These are phyloP conservation scores for Andricus quercusramuli DNA, from an alignment of 2,888 invertebrate genomes.

Conservation along the genomic window DNA sequence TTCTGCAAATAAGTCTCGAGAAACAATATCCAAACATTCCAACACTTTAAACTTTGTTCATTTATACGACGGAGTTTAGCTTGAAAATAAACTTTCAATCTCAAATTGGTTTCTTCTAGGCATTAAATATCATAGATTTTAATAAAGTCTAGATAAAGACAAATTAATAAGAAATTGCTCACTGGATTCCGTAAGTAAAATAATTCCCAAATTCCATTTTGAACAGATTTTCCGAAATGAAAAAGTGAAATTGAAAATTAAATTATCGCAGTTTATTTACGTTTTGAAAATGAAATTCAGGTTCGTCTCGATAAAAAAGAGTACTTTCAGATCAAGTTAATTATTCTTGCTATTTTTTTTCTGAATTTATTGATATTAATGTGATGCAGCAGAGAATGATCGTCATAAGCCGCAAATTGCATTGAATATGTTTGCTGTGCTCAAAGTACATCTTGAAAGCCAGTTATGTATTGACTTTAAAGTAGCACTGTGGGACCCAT, in stretches of 20 bases:
- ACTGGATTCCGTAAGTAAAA: neutral
- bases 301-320: too few species aligned
- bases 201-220: neutral
- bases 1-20: neutral
- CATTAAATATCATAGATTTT: too few species aligned
- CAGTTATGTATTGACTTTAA: neutral
- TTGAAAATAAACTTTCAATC: neutral
- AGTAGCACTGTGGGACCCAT: neutral
- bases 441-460: neutral
- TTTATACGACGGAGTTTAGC: neutral
- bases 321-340: too few species aligned
- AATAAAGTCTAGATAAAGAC: neutral
- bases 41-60: neutral
- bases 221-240: too few species aligned
- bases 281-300: too few species aligned
- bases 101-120: neutral
- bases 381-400: neutral
- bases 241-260: neutral
- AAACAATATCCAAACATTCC: neutral
- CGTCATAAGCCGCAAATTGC: neutral
- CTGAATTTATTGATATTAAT: neutral
- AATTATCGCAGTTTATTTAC: neutral
- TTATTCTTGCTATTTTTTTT: neutral
- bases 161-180: constrained; percentile 1
- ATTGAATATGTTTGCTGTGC: neutral